These are phyloP conservation scores for Eucera pruinosa DNA, from an alignment of 2,888 invertebrate species.

Conservation along the genomic window DNA sequence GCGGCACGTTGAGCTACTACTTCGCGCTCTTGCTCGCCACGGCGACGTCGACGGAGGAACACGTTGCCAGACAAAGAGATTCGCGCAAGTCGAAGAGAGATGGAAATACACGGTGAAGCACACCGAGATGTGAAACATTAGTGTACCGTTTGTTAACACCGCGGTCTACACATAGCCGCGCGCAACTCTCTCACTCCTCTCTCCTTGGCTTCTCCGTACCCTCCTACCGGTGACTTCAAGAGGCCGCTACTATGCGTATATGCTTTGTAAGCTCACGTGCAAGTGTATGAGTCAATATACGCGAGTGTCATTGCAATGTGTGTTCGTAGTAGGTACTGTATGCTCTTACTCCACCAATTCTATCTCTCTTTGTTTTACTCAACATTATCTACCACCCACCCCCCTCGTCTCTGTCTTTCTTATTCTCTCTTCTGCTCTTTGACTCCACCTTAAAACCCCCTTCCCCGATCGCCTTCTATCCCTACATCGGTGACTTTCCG, in stretches of 20 bases:
- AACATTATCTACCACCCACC: not conserved
- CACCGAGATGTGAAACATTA: slow-evolving; percentile 83
- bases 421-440: slow-evolving; percentile 37
- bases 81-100: slow-evolving; percentile 45
- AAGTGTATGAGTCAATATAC: slow-evolving; percentile 49
- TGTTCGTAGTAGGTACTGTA: slow-evolving; percentile 30
- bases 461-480: slow-evolving; percentile 39
- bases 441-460: slow-evolving; percentile 60
- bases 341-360: slow-evolving; percentile 22
- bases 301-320: slow-evolving; percentile 53
- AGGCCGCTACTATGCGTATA: slow-evolving; percentile 65
- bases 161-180: slow-evolving; percentile 80
- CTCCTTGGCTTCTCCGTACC: slow-evolving; percentile 42
- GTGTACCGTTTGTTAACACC: slow-evolving; percentile 84
- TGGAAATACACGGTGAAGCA: slow-evolving; percentile 64
- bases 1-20: slow-evolving; percentile 72
- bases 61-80: slow-evolving; percentile 59
- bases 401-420: slow-evolving; percentile 5
- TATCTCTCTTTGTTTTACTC: slow-evolving; percentile 31
- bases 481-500: slow-evolving; percentile 66
- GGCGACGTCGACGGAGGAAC: slow-evolving; percentile 68
- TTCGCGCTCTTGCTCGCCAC: slow-evolving; percentile 79
- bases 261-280: slow-evolving; percentile 56
- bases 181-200: slow-evolving; percentile 53
- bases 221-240: slow-evolving; percentile 49